phyloP scores from a whole-genome alignment of 2,888 invertebrate species.

The Acanthosepion pharaonis region DNA sequence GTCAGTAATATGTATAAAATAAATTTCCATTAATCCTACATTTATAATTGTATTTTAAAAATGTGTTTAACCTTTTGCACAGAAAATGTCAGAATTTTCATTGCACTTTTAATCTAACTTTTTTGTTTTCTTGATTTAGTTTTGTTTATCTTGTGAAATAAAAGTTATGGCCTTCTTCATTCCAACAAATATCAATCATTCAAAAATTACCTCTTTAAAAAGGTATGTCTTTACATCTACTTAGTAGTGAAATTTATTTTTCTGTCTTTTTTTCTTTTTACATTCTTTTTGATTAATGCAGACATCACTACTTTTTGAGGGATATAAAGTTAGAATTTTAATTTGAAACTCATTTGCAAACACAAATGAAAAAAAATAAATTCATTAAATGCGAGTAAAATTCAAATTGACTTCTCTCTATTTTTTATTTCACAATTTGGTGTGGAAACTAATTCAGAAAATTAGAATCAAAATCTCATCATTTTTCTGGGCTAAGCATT shows the following conservation, averaged over 20 bases:
- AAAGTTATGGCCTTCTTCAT: neutral
- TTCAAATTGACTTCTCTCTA: neutral
- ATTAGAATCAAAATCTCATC: slow-evolving; percentile 33
- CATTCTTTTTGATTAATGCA: too few relatives aligned
- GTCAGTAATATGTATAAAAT: neutral
- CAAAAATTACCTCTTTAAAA: neutral
- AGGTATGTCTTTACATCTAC: neutral
- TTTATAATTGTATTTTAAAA: neutral
- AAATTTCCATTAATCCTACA: slow-evolving; percentile 22
- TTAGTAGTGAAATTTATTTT: too few relatives aligned
- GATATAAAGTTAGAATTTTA: neutral
- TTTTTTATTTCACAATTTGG: neutral
- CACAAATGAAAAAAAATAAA: neutral
- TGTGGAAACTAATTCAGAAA: neutral
- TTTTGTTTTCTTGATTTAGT: neutral
- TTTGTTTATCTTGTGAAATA: slow-evolving; percentile 18
- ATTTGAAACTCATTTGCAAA: slow-evolving; percentile 33
- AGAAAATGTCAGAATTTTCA: slow-evolving; percentile 7
- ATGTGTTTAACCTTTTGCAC: neutral
- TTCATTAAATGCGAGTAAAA: neutral
- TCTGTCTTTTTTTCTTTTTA: too few relatives aligned
- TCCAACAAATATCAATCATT: neutral
- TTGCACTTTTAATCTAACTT: slow-evolving; percentile 20
- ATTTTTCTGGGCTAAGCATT: neutral
- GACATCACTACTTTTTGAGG: too few relatives aligned